Evolutionary conservation across 2,888 invertebrate genomes (phyloP).

Genomic region (Drosophila nr. fundita): DNA sequence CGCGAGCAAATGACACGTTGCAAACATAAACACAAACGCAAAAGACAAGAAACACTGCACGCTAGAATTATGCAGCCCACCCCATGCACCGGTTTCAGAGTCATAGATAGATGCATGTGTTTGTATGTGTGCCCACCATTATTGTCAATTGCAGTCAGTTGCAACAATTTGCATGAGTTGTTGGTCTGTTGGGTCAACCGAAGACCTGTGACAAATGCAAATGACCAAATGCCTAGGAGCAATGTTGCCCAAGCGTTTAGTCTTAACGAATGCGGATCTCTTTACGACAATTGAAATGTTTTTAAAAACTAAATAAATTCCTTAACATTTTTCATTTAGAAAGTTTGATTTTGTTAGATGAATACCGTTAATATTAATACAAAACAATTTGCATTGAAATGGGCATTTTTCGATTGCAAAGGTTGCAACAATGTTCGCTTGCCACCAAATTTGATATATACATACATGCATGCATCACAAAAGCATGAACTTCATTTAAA

Average conservation of each 20-base stretch:
- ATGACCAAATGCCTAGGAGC: constrained; percentile 19
- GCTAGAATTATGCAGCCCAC: constrained; percentile 46
- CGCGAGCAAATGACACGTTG: constrained; percentile 42
- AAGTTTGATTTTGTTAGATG: not conserved
- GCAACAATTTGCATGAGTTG: constrained; percentile 64
- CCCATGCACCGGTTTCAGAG: not conserved
- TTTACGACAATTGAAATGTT: not conserved
- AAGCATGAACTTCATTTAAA: not conserved
- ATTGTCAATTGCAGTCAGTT: constrained; percentile 60
- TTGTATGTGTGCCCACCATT: constrained; percentile 49
- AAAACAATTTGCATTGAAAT: not conserved
- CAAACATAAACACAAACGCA: constrained; percentile 6
- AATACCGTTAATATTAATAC: not conserved
- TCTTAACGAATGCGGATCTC: constrained; percentile 11
- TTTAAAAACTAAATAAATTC: not conserved
- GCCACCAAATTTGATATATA: not conserved
- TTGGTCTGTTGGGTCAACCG: constrained; percentile 47
- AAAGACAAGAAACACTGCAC: constrained; percentile 26
- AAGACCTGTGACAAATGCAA: constrained; percentile 53
- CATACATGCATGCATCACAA: not conserved
- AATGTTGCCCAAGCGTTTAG: constrained; percentile 29
- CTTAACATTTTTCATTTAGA: not conserved
- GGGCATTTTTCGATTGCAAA: not conserved
- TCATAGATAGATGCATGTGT: constrained; percentile 1
- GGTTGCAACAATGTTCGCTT: not conserved